Percentiles rank a stretch among this genome's conserved stretches.
These are phyloP conservation scores for Polietes domitor DNA, from an alignment of 2,888 invertebrate species.

Conservation along the genomic window DNA sequence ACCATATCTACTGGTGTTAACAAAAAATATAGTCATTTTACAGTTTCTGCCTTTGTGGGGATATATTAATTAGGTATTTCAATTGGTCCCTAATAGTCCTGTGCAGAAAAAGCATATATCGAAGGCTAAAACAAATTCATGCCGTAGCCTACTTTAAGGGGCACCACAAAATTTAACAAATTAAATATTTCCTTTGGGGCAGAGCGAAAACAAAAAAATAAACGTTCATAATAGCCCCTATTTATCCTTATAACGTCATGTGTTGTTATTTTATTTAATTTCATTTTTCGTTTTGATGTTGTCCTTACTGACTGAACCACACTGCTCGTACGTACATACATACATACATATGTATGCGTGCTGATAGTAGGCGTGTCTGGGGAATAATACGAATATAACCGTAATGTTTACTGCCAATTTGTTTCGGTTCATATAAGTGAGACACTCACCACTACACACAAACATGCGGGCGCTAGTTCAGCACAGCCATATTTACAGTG, in stretches of 20 bases:
- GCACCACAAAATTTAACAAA: not conserved
- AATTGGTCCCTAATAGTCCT: too few relatives aligned
- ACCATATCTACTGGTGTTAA: too few relatives aligned
- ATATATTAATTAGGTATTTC: too few relatives aligned
- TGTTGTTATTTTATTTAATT: not conserved
- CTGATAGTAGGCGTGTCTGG: slow-evolving; percentile 43
- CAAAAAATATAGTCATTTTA: too few relatives aligned
- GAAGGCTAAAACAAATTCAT: too few relatives aligned
- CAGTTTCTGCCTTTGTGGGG: too few relatives aligned
- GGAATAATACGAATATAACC: slow-evolving; percentile 36
- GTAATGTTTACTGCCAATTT: slow-evolving; percentile 58
- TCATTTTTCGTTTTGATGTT: not conserved
- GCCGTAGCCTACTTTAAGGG: slow-evolving; percentile 28
- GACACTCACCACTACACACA: not conserved
- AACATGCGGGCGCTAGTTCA: too few relatives aligned
- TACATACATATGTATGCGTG: slow-evolving; percentile 28
- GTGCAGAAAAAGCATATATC: too few relatives aligned
- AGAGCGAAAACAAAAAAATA: too few relatives aligned
- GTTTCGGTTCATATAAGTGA: slow-evolving; percentile 6
- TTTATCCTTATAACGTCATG: not conserved
- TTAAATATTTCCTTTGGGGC: not conserved
- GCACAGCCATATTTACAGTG: not conserved
- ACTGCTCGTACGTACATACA: not conserved
- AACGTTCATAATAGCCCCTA: not conserved
- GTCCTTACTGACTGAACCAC: not conserved